Evolutionary conservation across 2,888 invertebrate species (phyloP), one percentile per base, ranked within the genome.

Genomic region (Drosophila paracracens): DNA sequence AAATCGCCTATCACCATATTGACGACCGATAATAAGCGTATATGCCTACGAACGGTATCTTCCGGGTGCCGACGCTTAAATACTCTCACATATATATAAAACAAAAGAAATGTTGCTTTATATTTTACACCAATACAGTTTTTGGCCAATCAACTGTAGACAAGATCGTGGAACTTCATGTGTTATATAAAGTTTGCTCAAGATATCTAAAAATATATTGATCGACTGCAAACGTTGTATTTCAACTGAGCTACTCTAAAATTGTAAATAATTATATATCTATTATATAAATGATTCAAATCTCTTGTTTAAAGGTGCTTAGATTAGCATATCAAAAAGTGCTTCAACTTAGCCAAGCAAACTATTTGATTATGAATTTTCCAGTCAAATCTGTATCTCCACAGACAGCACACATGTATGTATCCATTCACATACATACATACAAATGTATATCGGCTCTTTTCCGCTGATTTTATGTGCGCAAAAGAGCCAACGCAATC

Each of bases 401-500:
- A 7, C 7, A 16, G 7, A 13, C 33, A 18, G 13, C 13, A 38
- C 21, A 50, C 13, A 59, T 10, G 18, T 10, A 54, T n/a, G n/a
- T 40, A 29, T 16, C 6, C 31, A 21, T 60, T 0, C 18, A 25
- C 13, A 48, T 27, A 16, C 2, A 27, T 31, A 25, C 18, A n/a
- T 35, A 52, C 27, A 21, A 16, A 6, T 10, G 8, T 16, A 13
- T 58, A 67, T 66, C 16, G 43, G 13, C 16, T n/a, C 16, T 4
- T 36, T 63, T 56, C 7, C 51, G 54, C 51, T 59, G 54, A 75
- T 75, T 74, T 74, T 64, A 74, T 75, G 40, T 27, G 43, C 60
- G 40, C 33, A 33, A 64, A 57, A 57, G 50, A 53, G 43, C 52
- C 58, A 63, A 56, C 21, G 52, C 81, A 71, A 83, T 81, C 87